Evolutionary conservation across 2,113 vertebrate species (phyloP), one percentile per base, ranked within the genome.

Genomic region (Actenoides lindsayi): DNA sequence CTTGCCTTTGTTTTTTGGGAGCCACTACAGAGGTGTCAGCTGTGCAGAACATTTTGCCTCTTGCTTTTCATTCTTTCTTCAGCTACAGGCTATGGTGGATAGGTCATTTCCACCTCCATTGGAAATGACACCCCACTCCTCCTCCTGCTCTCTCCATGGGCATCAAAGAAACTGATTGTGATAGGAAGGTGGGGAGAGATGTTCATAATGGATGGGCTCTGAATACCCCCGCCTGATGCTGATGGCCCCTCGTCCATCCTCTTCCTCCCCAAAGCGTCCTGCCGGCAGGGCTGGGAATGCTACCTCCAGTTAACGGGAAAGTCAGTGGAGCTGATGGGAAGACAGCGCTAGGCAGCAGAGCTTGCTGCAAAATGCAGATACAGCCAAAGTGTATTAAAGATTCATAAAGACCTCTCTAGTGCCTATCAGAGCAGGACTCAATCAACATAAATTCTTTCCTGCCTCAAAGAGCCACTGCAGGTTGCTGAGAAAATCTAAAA

Each of bases 151-250:
- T 86, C 35, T 51, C 65, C 80, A 16, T 4, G 25, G 42, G 24
- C 65, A 73, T 62, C 91, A 79, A 68, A 92, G 5, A 68, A 92
- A 94, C 71, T 46, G 51, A 59, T 94, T 94, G 84, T 93, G 89
- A 78, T 11, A n/a, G 76, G 67, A 73, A 81, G 68, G 33, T 44
- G 39, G 48, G 42, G 62, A 60, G 48, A 62, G 59, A 46, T 48
- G 79, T 46, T 56, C 76, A 80, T 42, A 69, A 83, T 6, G 46
- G 90, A 46, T 50, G 63, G 79, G 46, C 69, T 95, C 44, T 68
- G 57, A 76, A 70, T 42, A 87, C 69, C 6, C 41, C 33, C 68
- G 42, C 41, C 53, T 76, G 54, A 42, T 68, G 46, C 50, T 85
- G 75, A 70, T n/a, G n/a, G 67, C 7, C 28, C 23, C 39, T 60